Percentiles rank a stretch among this genome's conserved stretches.
These are phyloP conservation scores for Hucho hucho DNA, from an alignment of 2,113 vertebrate genomes.

Conservation along the genomic window DNA sequence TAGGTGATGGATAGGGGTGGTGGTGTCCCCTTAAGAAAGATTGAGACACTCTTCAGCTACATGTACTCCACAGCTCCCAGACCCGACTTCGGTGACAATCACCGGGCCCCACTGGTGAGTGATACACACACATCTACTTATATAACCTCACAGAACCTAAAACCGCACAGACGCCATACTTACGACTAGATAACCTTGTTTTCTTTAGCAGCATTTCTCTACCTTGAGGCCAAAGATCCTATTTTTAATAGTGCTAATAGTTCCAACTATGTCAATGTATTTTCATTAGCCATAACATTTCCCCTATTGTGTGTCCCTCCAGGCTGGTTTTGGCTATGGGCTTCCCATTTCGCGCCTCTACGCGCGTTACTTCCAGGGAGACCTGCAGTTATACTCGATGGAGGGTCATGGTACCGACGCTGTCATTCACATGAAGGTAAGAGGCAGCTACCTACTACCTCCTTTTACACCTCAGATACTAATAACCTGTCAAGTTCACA, in stretches of 20 bases:
- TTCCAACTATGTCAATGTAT: neutral
- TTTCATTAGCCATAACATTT: neutral
- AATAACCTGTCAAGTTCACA: neutral
- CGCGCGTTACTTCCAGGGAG: constrained; percentile 89
- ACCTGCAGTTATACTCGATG: constrained; percentile 88
- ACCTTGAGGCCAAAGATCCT: neutral
- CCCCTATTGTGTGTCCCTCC: constrained; percentile 13
- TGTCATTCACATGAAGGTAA: constrained; percentile 84
- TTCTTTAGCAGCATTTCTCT: neutral
- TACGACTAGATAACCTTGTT: too few relatives aligned
- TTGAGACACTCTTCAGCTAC: constrained; percentile 87
- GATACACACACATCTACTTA: neutral
- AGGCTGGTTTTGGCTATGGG: constrained; percentile 87
- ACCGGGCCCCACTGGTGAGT: constrained; percentile 78
- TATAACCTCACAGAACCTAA: neutral
- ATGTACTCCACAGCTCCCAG: constrained; percentile 87
- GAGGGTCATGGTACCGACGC: constrained; percentile 85
- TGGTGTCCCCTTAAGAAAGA: constrained; percentile 83
- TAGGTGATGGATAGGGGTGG: constrained; percentile 88
- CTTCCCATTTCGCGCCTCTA: constrained; percentile 89
- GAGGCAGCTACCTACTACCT: neutral
- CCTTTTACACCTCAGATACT: neutral
- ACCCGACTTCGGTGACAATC: constrained; percentile 66
- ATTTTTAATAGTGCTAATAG: neutral
- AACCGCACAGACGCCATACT: neutral